phyloP scores from a whole-genome alignment of 2,113 vertebrate species.

The Archilochus colubris region DNA sequence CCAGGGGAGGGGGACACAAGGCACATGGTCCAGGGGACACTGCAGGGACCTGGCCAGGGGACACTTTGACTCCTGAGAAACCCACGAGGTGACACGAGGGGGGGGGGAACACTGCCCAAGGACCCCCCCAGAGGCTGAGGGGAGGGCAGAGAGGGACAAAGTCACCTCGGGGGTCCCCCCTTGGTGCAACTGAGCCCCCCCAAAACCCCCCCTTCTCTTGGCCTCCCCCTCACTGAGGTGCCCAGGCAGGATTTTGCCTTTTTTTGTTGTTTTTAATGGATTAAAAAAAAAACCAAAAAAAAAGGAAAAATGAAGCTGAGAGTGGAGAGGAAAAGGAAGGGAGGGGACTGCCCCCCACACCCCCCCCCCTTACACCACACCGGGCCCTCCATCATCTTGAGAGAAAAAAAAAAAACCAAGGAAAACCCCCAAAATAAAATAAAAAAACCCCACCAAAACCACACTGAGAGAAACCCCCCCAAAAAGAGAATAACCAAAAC shows the following conservation, averaged over 20 bases:
- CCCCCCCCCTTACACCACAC: no score
- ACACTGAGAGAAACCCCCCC: no score
- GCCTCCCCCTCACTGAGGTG: neutral
- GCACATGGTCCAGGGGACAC: neutral
- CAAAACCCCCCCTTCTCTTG: neutral
- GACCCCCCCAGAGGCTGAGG: neutral
- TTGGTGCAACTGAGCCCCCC: no score
- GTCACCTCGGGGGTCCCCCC: neutral
- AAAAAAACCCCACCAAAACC: no score
- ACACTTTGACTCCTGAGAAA: neutral
- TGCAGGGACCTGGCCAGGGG: neutral
- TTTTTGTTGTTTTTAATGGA: slow-evolving; percentile 14
- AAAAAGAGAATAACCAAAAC: no score
- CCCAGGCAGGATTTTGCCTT: neutral
- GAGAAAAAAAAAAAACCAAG: no score
- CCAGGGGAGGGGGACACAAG: neutral
- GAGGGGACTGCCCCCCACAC: neutral
- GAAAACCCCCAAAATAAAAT: no score
- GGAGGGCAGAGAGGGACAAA: no score
- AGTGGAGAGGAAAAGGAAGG: neutral
- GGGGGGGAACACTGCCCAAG: no score
- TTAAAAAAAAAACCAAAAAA: no score
- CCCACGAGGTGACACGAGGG: neutral
- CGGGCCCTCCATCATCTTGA: no score
- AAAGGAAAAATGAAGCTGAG: neutral